These are phyloP conservation scores for Aix galericulata DNA, from an alignment of 2,113 vertebrate genomes.

Conservation along the genomic window DNA sequence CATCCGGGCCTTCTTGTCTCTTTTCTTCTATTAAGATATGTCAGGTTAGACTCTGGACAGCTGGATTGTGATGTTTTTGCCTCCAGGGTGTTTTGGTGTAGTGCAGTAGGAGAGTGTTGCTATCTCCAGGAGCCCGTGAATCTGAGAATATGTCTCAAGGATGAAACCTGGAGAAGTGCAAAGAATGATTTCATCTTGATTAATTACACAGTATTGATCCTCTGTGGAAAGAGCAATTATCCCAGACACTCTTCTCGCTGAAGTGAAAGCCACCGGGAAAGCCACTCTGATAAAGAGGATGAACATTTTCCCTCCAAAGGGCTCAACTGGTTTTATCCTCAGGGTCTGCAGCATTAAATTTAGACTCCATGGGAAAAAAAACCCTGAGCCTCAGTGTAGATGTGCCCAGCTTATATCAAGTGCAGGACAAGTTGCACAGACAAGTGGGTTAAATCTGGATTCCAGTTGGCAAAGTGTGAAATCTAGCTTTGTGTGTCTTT, in stretches of 20 bases:
- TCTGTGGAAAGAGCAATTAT: constrained; percentile 76
- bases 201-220: constrained; percentile 74
- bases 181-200: constrained; percentile 74
- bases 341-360: constrained; percentile 64
- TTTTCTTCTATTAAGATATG: constrained; percentile 70
- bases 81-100: constrained; percentile 42
- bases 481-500: background rate
- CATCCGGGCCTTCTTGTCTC: constrained; percentile 45
- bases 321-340: constrained; percentile 71
- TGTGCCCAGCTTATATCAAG: constrained; percentile 18
- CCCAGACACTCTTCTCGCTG: constrained; percentile 60
- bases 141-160: constrained; percentile 63
- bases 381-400: background rate
- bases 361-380: constrained; percentile 44
- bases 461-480: background rate
- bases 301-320: constrained; percentile 57
- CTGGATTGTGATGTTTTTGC: constrained; percentile 52
- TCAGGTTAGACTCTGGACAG: constrained; percentile 54
- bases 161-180: constrained; percentile 69
- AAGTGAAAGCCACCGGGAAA: constrained; percentile 73
- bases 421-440: constrained; percentile 7
- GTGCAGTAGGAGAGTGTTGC: background rate
- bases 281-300: constrained; percentile 73
- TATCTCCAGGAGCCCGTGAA: constrained; percentile 50
- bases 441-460: background rate